Evolutionary conservation across 2,113 vertebrate genomes (phyloP).

Genomic region (Dissostichus mawsoni): DNA sequence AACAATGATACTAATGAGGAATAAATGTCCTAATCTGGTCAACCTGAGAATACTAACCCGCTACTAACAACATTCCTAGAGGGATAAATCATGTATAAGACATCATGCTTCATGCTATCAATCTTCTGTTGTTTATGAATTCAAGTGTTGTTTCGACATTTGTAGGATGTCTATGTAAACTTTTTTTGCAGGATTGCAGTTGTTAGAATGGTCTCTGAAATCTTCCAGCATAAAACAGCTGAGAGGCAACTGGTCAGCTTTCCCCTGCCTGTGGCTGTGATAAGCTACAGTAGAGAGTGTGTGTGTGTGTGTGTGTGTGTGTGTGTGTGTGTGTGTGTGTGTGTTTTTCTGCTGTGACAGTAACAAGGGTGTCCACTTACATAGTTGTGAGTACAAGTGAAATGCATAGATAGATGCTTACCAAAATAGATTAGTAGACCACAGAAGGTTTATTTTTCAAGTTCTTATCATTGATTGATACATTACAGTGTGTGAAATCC

Average conservation of each 20-base stretch:
- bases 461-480: not conserved
- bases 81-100: not conserved
- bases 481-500: not conserved
- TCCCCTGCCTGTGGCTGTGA: not conserved
- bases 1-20: too few relatives aligned
- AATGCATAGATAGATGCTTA: not conserved
- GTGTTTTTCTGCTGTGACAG: not conserved
- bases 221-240: slow-evolving; percentile 51
- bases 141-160: not conserved
- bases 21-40: not conserved
- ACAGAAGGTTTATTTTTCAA: not conserved
- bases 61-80: not conserved
- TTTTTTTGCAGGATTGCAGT: not conserved
- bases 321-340: not conserved
- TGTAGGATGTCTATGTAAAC: not conserved
- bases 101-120: not conserved
- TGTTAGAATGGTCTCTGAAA: slow-evolving; percentile 2
- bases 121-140: not conserved
- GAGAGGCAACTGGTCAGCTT: slow-evolving; percentile 46
- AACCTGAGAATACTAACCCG: not conserved
- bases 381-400: not conserved
- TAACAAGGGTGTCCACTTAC: not conserved
- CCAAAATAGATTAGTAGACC: not conserved
- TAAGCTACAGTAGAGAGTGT: not conserved
- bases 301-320: not conserved